phyloP scores from a whole-genome alignment of 2,888 invertebrate genomes.

The Automeris io region DNA sequence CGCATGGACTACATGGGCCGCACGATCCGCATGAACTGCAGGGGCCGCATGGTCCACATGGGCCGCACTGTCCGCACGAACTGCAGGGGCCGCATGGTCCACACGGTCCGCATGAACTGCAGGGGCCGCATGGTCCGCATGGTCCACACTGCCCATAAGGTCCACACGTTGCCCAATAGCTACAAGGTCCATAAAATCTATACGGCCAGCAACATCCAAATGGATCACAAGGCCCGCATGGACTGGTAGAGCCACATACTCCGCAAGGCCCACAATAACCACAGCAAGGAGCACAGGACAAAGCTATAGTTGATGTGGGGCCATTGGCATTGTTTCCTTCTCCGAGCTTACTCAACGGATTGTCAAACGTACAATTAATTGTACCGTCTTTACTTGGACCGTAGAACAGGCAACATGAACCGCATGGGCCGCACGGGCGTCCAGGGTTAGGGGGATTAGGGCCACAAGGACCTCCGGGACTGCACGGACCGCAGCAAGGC shows the following conservation, averaged over 20 bases:
- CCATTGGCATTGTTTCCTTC: too few relatives aligned
- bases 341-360: too few relatives aligned
- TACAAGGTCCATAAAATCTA: conserved; percentile 10
- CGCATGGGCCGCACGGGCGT: conserved; percentile 13
- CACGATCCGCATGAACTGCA: conserved; percentile 13
- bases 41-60: conserved; percentile 18
- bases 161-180: not conserved
- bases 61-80: conserved; percentile 15
- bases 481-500: conserved; percentile 15
- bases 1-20: conserved; percentile 13
- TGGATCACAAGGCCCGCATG: conserved; percentile 18
- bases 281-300: too few relatives aligned
- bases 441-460: too few relatives aligned
- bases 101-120: conserved; percentile 23
- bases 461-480: conserved; percentile 14
- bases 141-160: conserved; percentile 15
- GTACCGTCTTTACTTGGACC: conserved; percentile 18
- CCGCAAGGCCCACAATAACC: conserved; percentile 22
- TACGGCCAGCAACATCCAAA: conserved; percentile 13
- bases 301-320: too few relatives aligned
- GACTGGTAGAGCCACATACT: conserved; percentile 17
- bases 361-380: conserved; percentile 12
- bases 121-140: conserved; percentile 25
- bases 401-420: conserved; percentile 15
- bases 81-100: conserved; percentile 17